Evolutionary conservation across 2,113 vertebrate genomes (phyloP), one percentile per base, ranked within the genome.

Genomic region (Phylloscopus whistleri): DNA sequence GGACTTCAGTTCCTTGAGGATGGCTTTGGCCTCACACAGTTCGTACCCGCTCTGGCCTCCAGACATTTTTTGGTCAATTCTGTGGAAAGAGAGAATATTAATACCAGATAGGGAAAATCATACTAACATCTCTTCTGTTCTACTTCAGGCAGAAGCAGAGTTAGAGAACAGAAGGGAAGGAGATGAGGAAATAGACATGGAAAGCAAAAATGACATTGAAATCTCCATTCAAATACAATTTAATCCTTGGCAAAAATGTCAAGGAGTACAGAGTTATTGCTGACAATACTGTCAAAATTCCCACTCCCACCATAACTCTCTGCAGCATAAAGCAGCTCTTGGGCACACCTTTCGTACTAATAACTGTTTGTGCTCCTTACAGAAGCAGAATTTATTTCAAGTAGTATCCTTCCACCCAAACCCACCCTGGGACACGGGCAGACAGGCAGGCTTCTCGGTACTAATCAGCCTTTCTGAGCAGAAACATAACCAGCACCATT

Each of bases 11-110:
- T 98, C 98, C 22, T 90, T 98, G 66, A 99, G 95, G 87, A 99
- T 98, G 90, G 98, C 98, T 97, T 99, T 98, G 90, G 98, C 98
- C 93, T 99, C 98, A 90, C 94, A 97, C 30, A 99, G 97, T 83
- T 98, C 97, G 92, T 98, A 99, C 23, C 98, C 98, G 1, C 97
- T 98, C 97, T 98, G 98, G 84, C 97, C 97, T 89, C 98, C 98
- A 52, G 98, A 98, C 98, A 99, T 98, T 97, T 98, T 98, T 96
- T 98, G 97, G 97, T 98, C 98, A 97, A 99, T 99, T 97, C 98
- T 99, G 89, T 91, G 85, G 85, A 87, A 84, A 89, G 52, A 77
- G 30, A 52, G 31, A 51, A 27, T 60, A 80, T 68, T 88, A 90
- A 69, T 18, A 64, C 12, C 16, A 33, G n/a, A 56, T 6, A 79